Evolutionary conservation across 2,888 invertebrate species (phyloP).

Genomic region (Aquatica leii): DNA sequence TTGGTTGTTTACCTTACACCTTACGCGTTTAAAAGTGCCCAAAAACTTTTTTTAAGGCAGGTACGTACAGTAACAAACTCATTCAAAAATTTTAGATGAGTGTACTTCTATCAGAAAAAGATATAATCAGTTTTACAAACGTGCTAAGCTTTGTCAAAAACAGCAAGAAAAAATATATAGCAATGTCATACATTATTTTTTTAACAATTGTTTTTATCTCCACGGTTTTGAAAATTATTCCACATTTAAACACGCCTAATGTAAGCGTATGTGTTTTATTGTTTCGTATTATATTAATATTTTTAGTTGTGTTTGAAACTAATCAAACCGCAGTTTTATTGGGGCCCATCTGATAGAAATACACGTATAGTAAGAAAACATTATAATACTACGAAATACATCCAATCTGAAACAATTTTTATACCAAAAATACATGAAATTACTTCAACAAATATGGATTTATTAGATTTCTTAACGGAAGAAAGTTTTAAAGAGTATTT

Average conservation of each 20-base stretch:
- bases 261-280: constrained; percentile 20
- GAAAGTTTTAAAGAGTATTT: too few species aligned
- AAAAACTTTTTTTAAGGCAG: too few species aligned
- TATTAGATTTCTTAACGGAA: too few species aligned
- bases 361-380: constrained; percentile 24
- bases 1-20: too few species aligned
- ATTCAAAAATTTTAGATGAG: neutral
- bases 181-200: neutral
- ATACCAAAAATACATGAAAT: too few species aligned
- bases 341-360: constrained; percentile 41
- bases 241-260: constrained; percentile 33
- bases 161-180: too few species aligned
- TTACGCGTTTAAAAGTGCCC: too few species aligned
- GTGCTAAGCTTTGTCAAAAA: neutral
- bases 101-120: neutral
- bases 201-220: neutral
- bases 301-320: constrained; percentile 25
- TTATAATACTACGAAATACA: too few species aligned
- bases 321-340: constrained; percentile 45
- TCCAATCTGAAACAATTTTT: too few species aligned
- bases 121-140: neutral
- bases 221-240: constrained; percentile 35
- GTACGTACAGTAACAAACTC: too few species aligned
- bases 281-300: neutral
- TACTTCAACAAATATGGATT: too few species aligned